Percentiles rank a stretch among this genome's conserved stretches.
phyloP scores from a whole-genome alignment of 1,140 invertebrate genomes.

The Orius insidiosus region DNA sequence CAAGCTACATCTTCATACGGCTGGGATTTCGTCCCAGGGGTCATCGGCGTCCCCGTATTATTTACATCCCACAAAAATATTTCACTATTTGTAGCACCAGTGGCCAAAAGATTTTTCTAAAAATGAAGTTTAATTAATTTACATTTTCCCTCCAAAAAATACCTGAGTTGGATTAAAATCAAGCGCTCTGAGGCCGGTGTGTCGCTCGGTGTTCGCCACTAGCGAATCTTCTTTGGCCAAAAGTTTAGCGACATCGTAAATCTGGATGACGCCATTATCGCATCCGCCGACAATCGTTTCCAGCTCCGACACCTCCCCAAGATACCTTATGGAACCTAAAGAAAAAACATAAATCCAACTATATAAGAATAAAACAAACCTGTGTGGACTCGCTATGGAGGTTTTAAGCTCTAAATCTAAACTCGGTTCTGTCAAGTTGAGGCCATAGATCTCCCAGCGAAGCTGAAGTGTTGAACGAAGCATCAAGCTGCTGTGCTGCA shows the following conservation, averaged over 20 bases:
- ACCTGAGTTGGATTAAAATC: slow-evolving; percentile 81
- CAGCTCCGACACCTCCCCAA: slow-evolving; percentile 57
- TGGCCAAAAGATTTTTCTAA: slow-evolving; percentile 73
- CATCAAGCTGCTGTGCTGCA: slow-evolving; percentile 86
- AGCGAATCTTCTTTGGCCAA: slow-evolving; percentile 51
- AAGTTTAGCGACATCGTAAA: slow-evolving; percentile 67
- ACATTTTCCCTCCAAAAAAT: no score
- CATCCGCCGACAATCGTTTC: slow-evolving; percentile 77
- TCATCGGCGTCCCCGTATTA: slow-evolving; percentile 74
- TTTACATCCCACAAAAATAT: slow-evolving; percentile 95
- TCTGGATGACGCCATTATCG: slow-evolving; percentile 69
- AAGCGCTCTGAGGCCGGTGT: slow-evolving; percentile 68
- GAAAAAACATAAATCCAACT: slow-evolving; percentile 16
- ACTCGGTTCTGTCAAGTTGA: slow-evolving; percentile 66
- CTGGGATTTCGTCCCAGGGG: slow-evolving; percentile 70
- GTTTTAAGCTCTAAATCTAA: slow-evolving; percentile 54
- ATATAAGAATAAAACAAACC: slow-evolving; percentile 38
- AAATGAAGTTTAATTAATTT: no score
- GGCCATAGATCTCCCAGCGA: slow-evolving; percentile 64
- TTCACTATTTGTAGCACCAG: slow-evolving; percentile 81
- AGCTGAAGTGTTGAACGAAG: slow-evolving; percentile 63
- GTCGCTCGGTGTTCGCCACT: slow-evolving; percentile 56
- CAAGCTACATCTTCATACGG: slow-evolving; percentile 77
- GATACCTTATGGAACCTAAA: slow-evolving; percentile 78
- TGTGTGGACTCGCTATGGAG: slow-evolving; percentile 48